Base-by-base conservation (phyloP, 2,888 invertebrate genomes). In the Hirtodrosophila trivittata region DNA sequence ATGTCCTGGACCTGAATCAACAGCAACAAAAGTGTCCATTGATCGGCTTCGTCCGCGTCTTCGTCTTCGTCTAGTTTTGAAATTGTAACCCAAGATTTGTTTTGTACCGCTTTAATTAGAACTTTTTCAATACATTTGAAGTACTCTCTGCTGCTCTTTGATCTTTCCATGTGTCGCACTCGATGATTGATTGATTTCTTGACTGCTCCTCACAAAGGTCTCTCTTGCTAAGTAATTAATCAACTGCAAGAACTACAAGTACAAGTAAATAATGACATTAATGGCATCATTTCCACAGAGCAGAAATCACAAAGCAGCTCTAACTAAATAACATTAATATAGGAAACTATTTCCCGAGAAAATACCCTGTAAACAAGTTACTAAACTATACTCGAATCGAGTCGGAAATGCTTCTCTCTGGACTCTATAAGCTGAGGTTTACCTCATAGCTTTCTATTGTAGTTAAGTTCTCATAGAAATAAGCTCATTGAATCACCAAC, bases 181-280 rank as follows among this genome's bases (percentile, higher is more conserved):
- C 46, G 56, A 60, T 84, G 66, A 77, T 81, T 77, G 77, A 81
- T 81, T 70, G 81, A 76, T 56, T 84, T 56, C 51, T 21, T 32
- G 33, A 16, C 30, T 28, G 35, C 18, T 50, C 3, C 46, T 5
- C 58, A 10, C 26, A 26, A 33, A n/a, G 51, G 33, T 51, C 38
- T 49, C n/a, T n/a, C n/a, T n/a, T n/a, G n/a, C 42, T 18, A 26
- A 65, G 69, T 75, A 75, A 85, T 82, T 78, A 80, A 78, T 85
- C 66, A n/a, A n/a, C n/a, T n/a, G n/a, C n/a, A n/a, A n/a, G n/a
- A 80, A 75, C 45, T 55, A 38, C 38, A 37, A 60, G 72, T 64
- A 57, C 62, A 52, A n/a, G n/a, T 37, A 80, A 63, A 60, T 74
- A 74, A 74, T 84, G 84, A 84, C 77, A 78, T 81, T 77, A 66